Evolutionary conservation across 2,797 vertebrate genomes (phyloP), one percentile per base, ranked within the genome.

Genomic region (Bradypodion pumilum): DNA sequence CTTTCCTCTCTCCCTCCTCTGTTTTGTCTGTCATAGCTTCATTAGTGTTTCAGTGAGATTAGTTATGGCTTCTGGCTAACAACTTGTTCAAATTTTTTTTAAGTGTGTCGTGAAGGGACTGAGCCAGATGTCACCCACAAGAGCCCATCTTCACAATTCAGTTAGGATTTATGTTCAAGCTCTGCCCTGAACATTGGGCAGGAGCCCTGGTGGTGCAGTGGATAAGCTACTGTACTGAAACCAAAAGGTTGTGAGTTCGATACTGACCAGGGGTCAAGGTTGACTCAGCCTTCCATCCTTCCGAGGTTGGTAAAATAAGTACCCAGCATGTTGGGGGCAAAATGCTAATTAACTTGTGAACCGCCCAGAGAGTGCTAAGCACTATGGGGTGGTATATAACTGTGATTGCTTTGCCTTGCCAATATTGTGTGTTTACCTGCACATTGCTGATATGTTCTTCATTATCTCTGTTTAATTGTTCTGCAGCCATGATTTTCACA

Each of bases 361-460:
- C n/a, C n/a, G n/a, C n/a, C n/a, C n/a, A n/a, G n/a, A n/a, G n/a
- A n/a, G n/a, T n/a, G n/a, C n/a, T n/a, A n/a, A n/a, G n/a, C n/a
- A n/a, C n/a, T n/a, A n/a, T n/a, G n/a, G n/a, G n/a, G n/a, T n/a
- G n/a, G n/a, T n/a, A n/a, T n/a, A n/a, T n/a, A n/a, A n/a, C n/a
- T n/a, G n/a, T n/a, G n/a, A n/a, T n/a, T n/a, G n/a, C 42, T 42
- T 37, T 8, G 44, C 42, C 79, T 74, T 37, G 2, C 0, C 1
- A 40, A 73, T 1, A 15, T 3, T 66, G 49, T 16, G 66, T 21
- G 35, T 13, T 32, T 82, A 7, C 0, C n/a, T 66, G 74, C 8
- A 46, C 68, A 69, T 77, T n/a, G 60, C 37, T 9, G 91, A 69
- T 74, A 44, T 66, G 87, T 74, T 42, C 81, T 81, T 62, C 40